phyloP scores from a whole-genome alignment of 2,113 vertebrate genomes.

The Prunella fulvescens region DNA sequence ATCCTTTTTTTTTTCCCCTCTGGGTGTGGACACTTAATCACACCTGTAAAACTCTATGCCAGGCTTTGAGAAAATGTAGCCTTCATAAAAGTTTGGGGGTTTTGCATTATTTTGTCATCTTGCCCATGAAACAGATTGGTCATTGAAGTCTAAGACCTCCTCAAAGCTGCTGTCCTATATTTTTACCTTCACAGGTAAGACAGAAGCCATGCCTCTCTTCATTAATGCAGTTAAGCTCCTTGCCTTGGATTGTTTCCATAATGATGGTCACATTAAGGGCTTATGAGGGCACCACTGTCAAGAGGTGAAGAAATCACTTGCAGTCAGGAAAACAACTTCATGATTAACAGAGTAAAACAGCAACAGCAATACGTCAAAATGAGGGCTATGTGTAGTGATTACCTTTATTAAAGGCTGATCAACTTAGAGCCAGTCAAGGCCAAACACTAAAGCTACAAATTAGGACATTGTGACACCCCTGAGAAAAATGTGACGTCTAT shows the following conservation, averaged over 20 bases:
- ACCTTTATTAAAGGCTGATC: slow-evolving; percentile 1
- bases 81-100: background rate
- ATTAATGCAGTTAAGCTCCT: background rate
- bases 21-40: background rate
- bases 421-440: background rate
- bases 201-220: background rate
- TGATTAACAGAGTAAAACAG: background rate
- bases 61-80: background rate
- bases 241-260: background rate
- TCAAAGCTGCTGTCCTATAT: background rate
- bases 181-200: background rate
- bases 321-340: background rate
- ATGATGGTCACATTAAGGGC: background rate
- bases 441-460: background rate
- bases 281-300: background rate
- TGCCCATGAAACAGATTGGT: background rate
- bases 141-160: background rate
- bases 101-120: background rate
- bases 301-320: slow-evolving; percentile 13
- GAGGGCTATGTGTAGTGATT: background rate
- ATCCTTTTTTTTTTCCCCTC: background rate
- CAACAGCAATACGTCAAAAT: background rate
- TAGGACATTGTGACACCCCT: background rate
- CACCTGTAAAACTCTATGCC: background rate
- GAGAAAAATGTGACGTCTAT: background rate